A percentile compares a stretch with the other conserved stretches of the same genome.
phyloP scores from a whole-genome alignment of 1,140 invertebrate species.

The Mesaphorura yosii region DNA sequence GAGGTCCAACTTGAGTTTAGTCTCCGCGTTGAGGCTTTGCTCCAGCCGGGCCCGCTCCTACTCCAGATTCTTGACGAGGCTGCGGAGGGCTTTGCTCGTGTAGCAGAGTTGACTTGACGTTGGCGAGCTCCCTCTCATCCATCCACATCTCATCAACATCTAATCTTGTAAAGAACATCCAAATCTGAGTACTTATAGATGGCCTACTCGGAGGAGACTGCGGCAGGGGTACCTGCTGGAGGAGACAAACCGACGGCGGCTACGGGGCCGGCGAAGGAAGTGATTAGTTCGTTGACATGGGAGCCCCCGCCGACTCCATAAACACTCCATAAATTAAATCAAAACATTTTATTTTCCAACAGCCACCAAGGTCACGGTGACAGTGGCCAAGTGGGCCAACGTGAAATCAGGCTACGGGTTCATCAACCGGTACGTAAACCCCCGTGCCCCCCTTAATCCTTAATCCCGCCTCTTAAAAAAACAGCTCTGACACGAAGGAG shows the following conservation, averaged over 20 bases:
- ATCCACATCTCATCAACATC: slow-evolving; percentile 96
- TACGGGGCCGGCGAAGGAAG: slow-evolving; percentile 52
- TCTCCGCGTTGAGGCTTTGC: slow-evolving; percentile 86
- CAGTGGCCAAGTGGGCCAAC: slow-evolving; percentile 97
- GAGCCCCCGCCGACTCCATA: too few species aligned
- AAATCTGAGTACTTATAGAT: slow-evolving; percentile 99
- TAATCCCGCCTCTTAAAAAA: too few species aligned
- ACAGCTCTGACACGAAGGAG: slow-evolving; percentile 95
- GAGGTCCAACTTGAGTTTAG: slow-evolving; percentile 86
- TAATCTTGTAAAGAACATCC: slow-evolving; percentile 87
- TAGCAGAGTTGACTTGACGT: slow-evolving; percentile 29
- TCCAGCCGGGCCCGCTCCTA: slow-evolving; percentile 81
- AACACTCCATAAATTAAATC: too few species aligned
- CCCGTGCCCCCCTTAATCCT: too few species aligned
- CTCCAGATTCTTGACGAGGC: too few species aligned
- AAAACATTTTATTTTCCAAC: too few species aligned
- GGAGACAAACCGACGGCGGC: slow-evolving; percentile 36
- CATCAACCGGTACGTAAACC: slow-evolving; percentile 75
- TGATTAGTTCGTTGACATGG: slow-evolving; percentile 44
- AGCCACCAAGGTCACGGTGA: slow-evolving; percentile 82
- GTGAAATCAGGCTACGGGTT: slow-evolving; percentile 99
- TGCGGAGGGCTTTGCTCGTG: slow-evolving; percentile 26
- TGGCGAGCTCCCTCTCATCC: slow-evolving; percentile 45
- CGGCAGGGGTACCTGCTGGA: too few species aligned
- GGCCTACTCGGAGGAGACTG: too few species aligned